Conservation (phyloP, 2,113 vertebrate species). For the Xyliphius kryptos region DNA sequence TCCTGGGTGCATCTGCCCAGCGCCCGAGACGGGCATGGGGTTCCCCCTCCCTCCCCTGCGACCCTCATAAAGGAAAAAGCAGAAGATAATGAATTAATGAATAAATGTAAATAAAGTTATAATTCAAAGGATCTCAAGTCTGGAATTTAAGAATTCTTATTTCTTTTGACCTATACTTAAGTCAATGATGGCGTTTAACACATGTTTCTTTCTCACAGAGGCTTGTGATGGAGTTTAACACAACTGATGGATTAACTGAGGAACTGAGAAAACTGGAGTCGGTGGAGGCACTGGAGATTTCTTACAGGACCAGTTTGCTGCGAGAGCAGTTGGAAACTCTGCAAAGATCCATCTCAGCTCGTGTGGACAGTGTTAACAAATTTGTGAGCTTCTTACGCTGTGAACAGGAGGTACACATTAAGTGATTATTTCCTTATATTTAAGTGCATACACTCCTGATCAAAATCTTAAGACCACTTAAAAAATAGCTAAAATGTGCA, state of each 20-base stretch:
- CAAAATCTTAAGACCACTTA: too few relatives aligned
- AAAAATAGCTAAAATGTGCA: too few relatives aligned
- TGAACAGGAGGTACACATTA: constrained; percentile 67
- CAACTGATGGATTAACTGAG: constrained; percentile 61
- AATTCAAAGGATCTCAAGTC: too few relatives aligned
- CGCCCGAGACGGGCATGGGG: too few relatives aligned
- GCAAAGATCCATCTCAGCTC: constrained; percentile 57
- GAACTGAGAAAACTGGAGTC: constrained; percentile 59
- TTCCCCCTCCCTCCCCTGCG: too few relatives aligned
- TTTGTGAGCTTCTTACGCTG: constrained; percentile 70
- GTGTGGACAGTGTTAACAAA: constrained; percentile 62
- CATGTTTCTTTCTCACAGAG: constrained; percentile 55
- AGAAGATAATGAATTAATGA: too few relatives aligned
- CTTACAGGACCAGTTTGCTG: constrained; percentile 54
- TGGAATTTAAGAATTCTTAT: not conserved
- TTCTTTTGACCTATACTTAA: not conserved
- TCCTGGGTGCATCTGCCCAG: too few relatives aligned
- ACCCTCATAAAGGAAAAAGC: too few relatives aligned
- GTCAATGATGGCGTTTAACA: not conserved
- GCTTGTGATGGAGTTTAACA: constrained; percentile 57
- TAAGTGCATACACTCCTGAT: too few relatives aligned
- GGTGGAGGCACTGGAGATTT: constrained; percentile 52
- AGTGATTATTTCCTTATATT: too few relatives aligned
- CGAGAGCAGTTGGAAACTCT: constrained; percentile 66
- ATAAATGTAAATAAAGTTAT: not conserved